These are phyloP conservation scores for Sebastes paucispinis DNA, from an alignment of 2,797 vertebrate species.

Conservation along the genomic window DNA sequence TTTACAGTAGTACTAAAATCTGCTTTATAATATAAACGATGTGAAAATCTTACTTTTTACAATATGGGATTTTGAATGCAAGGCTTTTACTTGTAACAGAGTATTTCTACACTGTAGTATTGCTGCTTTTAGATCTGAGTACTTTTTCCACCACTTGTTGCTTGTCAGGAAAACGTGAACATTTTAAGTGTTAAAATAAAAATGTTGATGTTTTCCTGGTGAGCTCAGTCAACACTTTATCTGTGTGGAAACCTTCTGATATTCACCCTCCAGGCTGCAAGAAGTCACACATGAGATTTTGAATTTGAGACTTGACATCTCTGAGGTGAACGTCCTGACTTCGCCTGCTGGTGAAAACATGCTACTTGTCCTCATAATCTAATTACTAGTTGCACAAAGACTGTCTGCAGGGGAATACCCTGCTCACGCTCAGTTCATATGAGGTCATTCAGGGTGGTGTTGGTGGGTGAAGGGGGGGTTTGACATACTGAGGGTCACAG, in stretches of 20 bases:
- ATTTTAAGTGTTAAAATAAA: not conserved
- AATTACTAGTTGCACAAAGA: not conserved
- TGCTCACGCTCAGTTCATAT: not conserved
- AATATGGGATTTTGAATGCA: not conserved
- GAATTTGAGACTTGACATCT: not conserved
- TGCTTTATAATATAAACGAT: too few relatives aligned
- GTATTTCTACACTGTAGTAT: too few relatives aligned
- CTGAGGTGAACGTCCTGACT: not conserved
- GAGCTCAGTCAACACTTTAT: not conserved
- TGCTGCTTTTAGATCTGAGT: too few relatives aligned
- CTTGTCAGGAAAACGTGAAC: not conserved
- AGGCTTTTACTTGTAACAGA: not conserved
- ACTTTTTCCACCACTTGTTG: not conserved
- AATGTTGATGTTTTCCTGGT: not conserved
- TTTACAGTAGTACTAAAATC: too few relatives aligned
- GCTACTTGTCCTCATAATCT: constrained; percentile 8
- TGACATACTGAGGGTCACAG: not conserved
- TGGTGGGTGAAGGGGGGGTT: not conserved
- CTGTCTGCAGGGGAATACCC: constrained; percentile 3
- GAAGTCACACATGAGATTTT: not conserved
- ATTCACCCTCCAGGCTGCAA: not conserved
- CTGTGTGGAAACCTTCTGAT: not conserved
- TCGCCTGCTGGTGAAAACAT: not conserved
- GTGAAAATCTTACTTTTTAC: too few relatives aligned
- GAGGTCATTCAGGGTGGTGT: not conserved